Evolutionary conservation across 2,888 invertebrate species (phyloP).

Genomic region (Pristionchus japonicus): DNA sequence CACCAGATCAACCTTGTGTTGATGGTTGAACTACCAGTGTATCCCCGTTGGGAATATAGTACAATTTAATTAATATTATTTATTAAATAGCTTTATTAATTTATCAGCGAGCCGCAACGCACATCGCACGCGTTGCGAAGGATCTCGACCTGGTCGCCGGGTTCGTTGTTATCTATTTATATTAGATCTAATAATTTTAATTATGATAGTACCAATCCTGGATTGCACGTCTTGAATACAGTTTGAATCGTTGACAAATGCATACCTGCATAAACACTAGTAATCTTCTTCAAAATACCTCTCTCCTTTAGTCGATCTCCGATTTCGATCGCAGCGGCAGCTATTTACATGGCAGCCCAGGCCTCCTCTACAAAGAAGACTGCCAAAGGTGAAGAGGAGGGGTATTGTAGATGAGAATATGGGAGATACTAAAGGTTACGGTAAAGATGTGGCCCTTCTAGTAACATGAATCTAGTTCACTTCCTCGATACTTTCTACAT

Average conservation of each 20-base stretch:
- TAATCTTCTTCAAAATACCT: too few species aligned
- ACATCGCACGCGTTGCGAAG: slow-evolving; percentile 95
- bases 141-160: slow-evolving; percentile 97
- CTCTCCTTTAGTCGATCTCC: slow-evolving; percentile 88
- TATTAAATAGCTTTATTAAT: neutral
- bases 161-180: slow-evolving; percentile 71
- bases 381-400: slow-evolving; percentile 82
- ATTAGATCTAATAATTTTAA: neutral
- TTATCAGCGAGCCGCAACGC: slow-evolving; percentile 87
- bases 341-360: slow-evolving; percentile 99
- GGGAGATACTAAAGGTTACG: neutral
- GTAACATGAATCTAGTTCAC: too few species aligned
- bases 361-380: slow-evolving; percentile 93
- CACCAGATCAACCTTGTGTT: too few species aligned
- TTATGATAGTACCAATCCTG: neutral
- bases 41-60: too few species aligned
- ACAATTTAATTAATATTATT: too few species aligned
- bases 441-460: neutral
- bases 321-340: slow-evolving; percentile 98
- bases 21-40: too few species aligned
- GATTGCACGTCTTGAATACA: too few species aligned
- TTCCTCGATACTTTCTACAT: too few species aligned
- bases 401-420: neutral
- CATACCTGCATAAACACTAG: too few species aligned
- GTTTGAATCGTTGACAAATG: too few species aligned